phyloP scores from a whole-genome alignment of 2,888 invertebrate species.

The Himalopsyche kuldschensis region DNA sequence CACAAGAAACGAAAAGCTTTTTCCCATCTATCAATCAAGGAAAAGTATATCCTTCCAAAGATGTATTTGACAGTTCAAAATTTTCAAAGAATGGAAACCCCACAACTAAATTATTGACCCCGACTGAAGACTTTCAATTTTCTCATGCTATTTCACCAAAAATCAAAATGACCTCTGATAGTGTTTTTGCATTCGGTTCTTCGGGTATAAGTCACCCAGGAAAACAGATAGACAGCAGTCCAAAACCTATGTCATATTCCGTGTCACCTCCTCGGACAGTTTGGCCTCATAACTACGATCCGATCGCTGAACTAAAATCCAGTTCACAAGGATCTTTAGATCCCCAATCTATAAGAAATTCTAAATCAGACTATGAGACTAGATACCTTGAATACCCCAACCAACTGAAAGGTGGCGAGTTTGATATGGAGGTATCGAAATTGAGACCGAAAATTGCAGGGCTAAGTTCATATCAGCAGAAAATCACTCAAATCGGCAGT shows the following conservation, averaged over 20 bases:
- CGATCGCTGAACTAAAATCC: conserved; percentile 31
- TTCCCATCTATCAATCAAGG: conserved; percentile 37
- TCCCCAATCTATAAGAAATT: conserved; percentile 23
- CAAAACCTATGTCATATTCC: conserved; percentile 45
- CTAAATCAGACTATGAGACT: conserved; percentile 31
- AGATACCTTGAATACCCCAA: conserved; percentile 34
- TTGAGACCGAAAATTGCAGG: conserved; percentile 53
- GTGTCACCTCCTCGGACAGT: conserved; percentile 53
- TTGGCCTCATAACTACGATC: conserved; percentile 53
- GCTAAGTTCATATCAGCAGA: conserved; percentile 59
- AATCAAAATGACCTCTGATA: conserved; percentile 38
- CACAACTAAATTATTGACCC: conserved; percentile 17
- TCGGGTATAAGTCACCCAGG: not conserved
- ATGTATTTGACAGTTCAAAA: conserved; percentile 23
- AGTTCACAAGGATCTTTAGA: conserved; percentile 37
- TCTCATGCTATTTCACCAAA: conserved; percentile 41
- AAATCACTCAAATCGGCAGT: conserved; percentile 51
- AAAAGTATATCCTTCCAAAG: conserved; percentile 38
- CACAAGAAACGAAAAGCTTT: conserved; percentile 41
- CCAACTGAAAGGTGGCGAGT: conserved; percentile 21
- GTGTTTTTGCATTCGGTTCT: conserved; percentile 22
- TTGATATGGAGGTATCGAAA: conserved; percentile 35
- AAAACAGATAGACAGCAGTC: conserved; percentile 14
- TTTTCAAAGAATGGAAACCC: conserved; percentile 33
- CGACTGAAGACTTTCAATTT: conserved; percentile 25